Evolutionary conservation across 92 coral and sea anemone genomes (phyloP), one percentile per base, ranked within the genome.

Genomic region (Palythoa heliodiscus): DNA sequence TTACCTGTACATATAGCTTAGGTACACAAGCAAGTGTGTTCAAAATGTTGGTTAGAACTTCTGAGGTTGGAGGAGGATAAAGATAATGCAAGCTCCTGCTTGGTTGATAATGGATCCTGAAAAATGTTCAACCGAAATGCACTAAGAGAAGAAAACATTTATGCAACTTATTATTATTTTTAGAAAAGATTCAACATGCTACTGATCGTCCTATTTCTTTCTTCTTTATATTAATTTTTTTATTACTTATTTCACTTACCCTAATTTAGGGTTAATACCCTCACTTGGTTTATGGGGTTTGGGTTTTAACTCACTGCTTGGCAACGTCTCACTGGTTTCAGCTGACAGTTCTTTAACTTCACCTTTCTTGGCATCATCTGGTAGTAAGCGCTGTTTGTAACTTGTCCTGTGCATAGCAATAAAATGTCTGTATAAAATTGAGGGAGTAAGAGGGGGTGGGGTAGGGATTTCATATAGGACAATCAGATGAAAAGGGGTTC

Each of bases 21-120:
- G 98, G 99, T 11, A 96, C 98, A 93, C 99, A 96, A 25, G 94
- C 98, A 89, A 96, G 78, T 9, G 99, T 86, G 68, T 96, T 97
- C 2, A 96, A 97, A 66, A 96, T 96, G 85, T 96, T 96, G 75
- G 99, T 94, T 37, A 96, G 92, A 64, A 95, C 88, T 38, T 89
- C 77, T 5, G 94, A 80, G 57, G 88, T 91, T 1, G 95, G 98
- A 2, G 93, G 98, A 38, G 99, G 99, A 83, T 96, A 96, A 23
- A 89, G 71, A 70, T 96, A 96, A 61, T 86, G 85, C 6, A 96
- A 91, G 71, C 87, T 85, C 37, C 92, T 93, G 88, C 88, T 96
- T 54, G 93, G 55, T 43, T 16, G 83, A 76, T 92, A 94, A 77
- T 94, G 90, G 57, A 96, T 83, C 14, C 99, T 96, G 87, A 10